Conservation (phyloP, 2,113 vertebrate species). For the Tupaia tana region DNA sequence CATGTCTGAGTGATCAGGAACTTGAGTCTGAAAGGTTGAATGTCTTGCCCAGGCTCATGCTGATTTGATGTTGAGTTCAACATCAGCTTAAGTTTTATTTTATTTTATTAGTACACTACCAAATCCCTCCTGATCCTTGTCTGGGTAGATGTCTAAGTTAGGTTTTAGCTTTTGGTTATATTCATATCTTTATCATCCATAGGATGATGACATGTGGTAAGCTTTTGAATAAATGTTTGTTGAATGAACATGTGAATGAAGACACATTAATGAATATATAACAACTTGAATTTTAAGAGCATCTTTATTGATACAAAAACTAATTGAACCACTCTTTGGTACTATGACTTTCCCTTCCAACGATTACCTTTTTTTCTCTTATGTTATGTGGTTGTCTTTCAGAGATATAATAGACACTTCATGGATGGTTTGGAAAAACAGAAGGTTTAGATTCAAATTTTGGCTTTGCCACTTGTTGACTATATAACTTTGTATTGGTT, state of each 20-base stretch:
- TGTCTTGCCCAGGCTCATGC: background rate
- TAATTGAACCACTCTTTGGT: background rate
- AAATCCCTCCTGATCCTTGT: background rate
- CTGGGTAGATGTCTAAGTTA: background rate
- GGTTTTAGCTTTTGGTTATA: background rate
- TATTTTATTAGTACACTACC: background rate
- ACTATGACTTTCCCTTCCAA: background rate
- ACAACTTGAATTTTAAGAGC: conserved; percentile 35
- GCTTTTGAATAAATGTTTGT: conserved; percentile 25
- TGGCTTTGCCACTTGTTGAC: background rate
- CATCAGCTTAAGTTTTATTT: background rate
- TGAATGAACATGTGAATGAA: conserved; percentile 5
- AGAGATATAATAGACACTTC: background rate
- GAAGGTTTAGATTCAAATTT: background rate
- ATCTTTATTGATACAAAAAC: conserved; percentile 14
- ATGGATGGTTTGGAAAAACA: background rate
- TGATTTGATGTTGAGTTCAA: background rate
- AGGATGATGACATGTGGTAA: background rate
- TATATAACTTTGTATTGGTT: background rate
- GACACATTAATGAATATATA: background rate
- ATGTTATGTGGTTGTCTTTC: background rate
- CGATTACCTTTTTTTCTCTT: background rate
- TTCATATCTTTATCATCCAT: background rate
- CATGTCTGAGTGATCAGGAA: background rate
- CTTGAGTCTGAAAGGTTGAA: background rate